Percentiles rank a stretch among this genome's conserved stretches.
phyloP scores from a whole-genome alignment of 2,797 vertebrate species.

The Hylomyscus alleni region DNA sequence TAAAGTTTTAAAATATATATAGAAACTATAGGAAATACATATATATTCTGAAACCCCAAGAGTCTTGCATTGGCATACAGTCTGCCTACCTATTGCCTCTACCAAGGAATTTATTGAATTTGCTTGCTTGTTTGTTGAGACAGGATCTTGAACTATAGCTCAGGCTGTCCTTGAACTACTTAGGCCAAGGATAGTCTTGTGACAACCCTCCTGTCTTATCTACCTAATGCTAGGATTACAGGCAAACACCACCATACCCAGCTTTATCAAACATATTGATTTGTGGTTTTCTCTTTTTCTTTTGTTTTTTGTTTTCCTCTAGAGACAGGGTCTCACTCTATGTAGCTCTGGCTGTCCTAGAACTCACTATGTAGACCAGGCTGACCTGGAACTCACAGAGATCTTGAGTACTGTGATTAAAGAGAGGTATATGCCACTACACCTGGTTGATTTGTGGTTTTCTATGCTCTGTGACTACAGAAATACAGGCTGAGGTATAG shows the following conservation, averaged over 20 bases:
- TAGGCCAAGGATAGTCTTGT: neutral
- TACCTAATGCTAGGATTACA: neutral
- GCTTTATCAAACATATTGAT: neutral
- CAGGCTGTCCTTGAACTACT: neutral
- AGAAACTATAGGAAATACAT: neutral
- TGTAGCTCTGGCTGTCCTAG: neutral
- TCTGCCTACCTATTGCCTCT: neutral
- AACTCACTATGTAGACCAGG: neutral
- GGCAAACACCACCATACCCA: neutral
- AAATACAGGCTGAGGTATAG: neutral
- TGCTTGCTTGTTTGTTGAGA: neutral
- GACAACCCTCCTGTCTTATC: neutral
- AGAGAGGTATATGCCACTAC: neutral
- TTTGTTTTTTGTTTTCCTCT: neutral
- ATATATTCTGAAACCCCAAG: neutral
- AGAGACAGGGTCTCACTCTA: neutral
- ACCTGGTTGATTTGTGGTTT: neutral
- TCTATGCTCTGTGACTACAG: neutral
- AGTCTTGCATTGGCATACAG: neutral
- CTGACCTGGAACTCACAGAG: neutral
- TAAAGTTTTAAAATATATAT: neutral
- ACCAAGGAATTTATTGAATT: neutral
- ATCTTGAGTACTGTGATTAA: neutral
- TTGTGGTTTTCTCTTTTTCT: neutral
- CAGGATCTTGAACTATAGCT: neutral